Evolutionary conservation across 2,888 invertebrate species (phyloP).

Genomic region (Hydraecia micacea): DNA sequence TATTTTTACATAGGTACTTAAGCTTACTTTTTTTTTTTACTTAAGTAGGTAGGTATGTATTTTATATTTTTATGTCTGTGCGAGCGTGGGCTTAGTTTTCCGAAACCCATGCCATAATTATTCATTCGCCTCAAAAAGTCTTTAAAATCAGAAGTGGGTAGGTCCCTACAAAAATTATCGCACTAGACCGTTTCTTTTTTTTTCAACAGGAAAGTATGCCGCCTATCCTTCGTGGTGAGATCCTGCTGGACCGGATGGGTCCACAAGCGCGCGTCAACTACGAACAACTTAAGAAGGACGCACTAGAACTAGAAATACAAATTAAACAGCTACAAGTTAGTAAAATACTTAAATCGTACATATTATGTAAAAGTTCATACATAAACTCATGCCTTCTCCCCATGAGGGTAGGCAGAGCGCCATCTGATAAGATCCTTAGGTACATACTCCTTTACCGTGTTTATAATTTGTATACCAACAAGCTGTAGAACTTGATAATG

Average conservation of each 20-base stretch:
- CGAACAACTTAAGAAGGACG: slow-evolving; percentile 95
- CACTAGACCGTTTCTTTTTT: background rate
- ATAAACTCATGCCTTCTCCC: background rate
- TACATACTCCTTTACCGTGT: background rate
- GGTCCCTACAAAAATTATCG: background rate
- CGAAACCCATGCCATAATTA: background rate
- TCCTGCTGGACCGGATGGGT: slow-evolving; percentile 94
- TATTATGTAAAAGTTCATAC: background rate
- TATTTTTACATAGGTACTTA: no score
- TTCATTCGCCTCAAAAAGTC: background rate
- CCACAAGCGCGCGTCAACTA: slow-evolving; percentile 93
- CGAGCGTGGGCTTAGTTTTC: background rate
- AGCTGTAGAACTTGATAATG: no score
- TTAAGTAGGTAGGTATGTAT: no score
- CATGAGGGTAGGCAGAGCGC: background rate
- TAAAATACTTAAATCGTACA: background rate
- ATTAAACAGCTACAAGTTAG: slow-evolving; percentile 94
- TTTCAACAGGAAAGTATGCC: slow-evolving; percentile 92
- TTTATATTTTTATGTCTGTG: no score
- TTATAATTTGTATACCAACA: background rate
- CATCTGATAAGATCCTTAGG: background rate
- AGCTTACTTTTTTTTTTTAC: no score
- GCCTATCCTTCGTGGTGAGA: slow-evolving; percentile 95
- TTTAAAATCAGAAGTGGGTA: background rate
- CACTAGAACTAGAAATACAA: slow-evolving; percentile 95